phyloP scores from a whole-genome alignment of 2,888 invertebrate genomes.

The Arge pagana region DNA sequence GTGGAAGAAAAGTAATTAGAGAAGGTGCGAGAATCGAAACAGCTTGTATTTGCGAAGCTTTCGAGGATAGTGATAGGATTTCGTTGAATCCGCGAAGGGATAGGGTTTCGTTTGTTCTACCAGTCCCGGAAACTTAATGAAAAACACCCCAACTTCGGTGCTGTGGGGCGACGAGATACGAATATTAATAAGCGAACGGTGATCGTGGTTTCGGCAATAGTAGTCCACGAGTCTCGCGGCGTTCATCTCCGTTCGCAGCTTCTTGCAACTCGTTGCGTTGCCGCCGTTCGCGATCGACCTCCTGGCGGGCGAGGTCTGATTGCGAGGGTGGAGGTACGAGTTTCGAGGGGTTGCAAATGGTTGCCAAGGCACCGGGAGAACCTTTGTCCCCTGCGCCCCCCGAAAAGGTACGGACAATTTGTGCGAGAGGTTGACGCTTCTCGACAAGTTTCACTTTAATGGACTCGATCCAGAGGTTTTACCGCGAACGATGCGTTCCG shows the following conservation, averaged over 20 bases:
- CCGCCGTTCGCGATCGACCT: slow-evolving; percentile 1
- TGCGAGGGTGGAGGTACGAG: background rate
- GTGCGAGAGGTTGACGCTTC: background rate
- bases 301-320: too few species aligned
- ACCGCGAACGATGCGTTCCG: too few species aligned
- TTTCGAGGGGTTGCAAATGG: slow-evolving; percentile 8
- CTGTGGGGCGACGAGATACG: slow-evolving; percentile 28
- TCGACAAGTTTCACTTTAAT: slow-evolving; percentile 11
- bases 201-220: background rate
- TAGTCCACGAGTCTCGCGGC: slow-evolving; percentile 1
- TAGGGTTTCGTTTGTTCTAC: slow-evolving; percentile 6
- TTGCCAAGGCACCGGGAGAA: slow-evolving; percentile 3
- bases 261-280: slow-evolving; percentile 4
- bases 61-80: too few species aligned
- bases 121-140: slow-evolving; percentile 14
- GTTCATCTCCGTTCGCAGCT: background rate
- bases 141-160: slow-evolving; percentile 12
- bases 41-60: too few species aligned
- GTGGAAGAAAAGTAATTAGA: too few species aligned
- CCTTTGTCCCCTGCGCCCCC: slow-evolving; percentile 3
- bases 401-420: too few species aligned
- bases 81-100: too few species aligned
- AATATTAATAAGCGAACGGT: slow-evolving; percentile 41
- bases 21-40: too few species aligned
- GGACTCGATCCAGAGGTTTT: too few species aligned